Evolutionary conservation across 2,797 vertebrate species (phyloP).

Genomic region (Naso thynnoides): DNA sequence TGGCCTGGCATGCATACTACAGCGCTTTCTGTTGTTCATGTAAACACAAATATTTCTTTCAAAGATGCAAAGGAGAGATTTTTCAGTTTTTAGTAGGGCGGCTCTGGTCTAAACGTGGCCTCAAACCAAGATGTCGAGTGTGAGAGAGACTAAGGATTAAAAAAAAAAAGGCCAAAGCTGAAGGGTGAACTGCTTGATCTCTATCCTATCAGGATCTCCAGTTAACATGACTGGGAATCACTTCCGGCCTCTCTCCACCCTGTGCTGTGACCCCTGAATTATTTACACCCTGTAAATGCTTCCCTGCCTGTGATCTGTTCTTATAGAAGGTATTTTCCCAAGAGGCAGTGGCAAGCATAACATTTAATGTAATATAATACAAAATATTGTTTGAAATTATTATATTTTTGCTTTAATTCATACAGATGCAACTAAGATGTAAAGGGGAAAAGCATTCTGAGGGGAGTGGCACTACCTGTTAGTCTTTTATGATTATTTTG

Average conservation of each 20-base stretch:
- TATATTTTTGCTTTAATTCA: slow-evolving; percentile 65
- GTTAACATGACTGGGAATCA: slow-evolving; percentile 87
- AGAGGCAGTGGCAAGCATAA: slow-evolving; percentile 90
- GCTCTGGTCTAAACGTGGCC: too few species aligned
- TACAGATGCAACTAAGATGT: slow-evolving; percentile 62
- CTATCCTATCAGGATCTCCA: slow-evolving; percentile 44
- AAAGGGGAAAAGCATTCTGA: slow-evolving; percentile 41
- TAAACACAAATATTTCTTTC: too few species aligned
- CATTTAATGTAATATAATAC: slow-evolving; percentile 91
- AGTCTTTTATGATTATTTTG: slow-evolving; percentile 61
- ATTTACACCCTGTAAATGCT: slow-evolving; percentile 92
- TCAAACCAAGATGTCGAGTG: too few species aligned
- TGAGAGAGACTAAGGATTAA: slow-evolving; percentile 29
- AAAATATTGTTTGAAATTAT: slow-evolving; percentile 84
- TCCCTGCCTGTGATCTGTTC: slow-evolving; percentile 89
- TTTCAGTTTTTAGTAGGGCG: too few species aligned
- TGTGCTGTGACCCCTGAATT: slow-evolving; percentile 90
- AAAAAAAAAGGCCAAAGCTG: slow-evolving; percentile 26
- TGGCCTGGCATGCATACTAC: too few species aligned
- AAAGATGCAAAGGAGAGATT: too few species aligned
- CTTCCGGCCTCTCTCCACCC: slow-evolving; percentile 80
- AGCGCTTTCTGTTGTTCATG: too few species aligned
- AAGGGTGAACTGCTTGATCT: slow-evolving; percentile 43
- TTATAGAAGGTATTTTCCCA: slow-evolving; percentile 92
- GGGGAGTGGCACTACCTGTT: slow-evolving; percentile 58